These are phyloP conservation scores for Paradisaea rubra DNA, from an alignment of 2,113 vertebrate genomes.

Conservation along the genomic window DNA sequence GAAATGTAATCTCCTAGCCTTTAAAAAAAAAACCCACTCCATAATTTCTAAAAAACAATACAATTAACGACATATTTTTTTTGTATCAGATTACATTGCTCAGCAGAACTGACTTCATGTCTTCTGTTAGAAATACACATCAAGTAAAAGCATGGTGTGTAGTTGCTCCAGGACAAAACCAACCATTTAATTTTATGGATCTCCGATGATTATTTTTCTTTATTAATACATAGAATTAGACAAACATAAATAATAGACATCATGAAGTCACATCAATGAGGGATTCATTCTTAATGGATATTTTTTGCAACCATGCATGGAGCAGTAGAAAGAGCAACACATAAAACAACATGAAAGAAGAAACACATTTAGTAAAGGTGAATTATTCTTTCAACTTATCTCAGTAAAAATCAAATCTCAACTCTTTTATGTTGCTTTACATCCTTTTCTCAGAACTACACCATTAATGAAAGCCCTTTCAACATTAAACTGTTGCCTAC, in stretches of 20 bases:
- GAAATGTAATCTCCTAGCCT: not conserved
- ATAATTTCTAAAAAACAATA: not conserved
- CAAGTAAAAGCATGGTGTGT: not conserved
- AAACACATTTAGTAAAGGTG: not conserved
- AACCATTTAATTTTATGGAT: not conserved
- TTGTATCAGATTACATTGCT: not conserved
- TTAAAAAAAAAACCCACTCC: rapidly evolving
- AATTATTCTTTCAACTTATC: conserved; percentile 32
- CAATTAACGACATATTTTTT: not conserved
- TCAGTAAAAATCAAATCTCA: not conserved
- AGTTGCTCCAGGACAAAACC: not conserved
- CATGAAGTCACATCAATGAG: not conserved
- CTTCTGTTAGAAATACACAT: not conserved
- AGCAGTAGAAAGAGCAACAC: not conserved
- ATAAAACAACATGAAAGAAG: conserved; percentile 22
- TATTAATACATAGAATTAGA: not conserved
- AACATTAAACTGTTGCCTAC: not conserved
- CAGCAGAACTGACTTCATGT: not conserved
- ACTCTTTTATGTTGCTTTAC: not conserved
- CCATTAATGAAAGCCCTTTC: not conserved
- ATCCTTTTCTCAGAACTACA: not conserved
- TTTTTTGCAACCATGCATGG: not conserved
- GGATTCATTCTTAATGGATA: not conserved
- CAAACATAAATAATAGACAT: not conserved
- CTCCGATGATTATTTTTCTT: not conserved